Conservation (phyloP, 2,888 invertebrate genomes). For the Netelia virgata region DNA sequence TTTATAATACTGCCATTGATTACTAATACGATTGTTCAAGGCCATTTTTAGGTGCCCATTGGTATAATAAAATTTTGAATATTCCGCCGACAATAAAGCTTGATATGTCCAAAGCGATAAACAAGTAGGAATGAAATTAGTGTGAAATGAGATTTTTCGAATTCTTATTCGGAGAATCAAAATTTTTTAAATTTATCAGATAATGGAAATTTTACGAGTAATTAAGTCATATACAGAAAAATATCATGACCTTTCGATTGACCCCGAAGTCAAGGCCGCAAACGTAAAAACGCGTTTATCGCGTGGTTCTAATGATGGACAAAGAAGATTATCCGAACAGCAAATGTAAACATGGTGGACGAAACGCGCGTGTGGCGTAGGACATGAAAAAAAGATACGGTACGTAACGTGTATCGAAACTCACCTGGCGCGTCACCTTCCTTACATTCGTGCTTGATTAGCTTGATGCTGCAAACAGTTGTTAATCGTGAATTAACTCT, state of each 20-base stretch:
- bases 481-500: constrained; percentile 83
- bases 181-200: not conserved
- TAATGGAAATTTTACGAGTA: not conserved
- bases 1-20: too few relatives aligned
- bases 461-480: constrained; percentile 84
- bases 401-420: constrained; percentile 46
- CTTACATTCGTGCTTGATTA: constrained; percentile 84
- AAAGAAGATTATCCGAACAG: constrained; percentile 15
- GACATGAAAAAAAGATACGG: constrained; percentile 6
- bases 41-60: too few relatives aligned
- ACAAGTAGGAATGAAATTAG: too few relatives aligned
- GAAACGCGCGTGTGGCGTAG: constrained; percentile 34
- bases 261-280: not conserved
- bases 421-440: constrained; percentile 83
- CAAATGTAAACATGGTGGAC: constrained; percentile 60
- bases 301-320: not conserved
- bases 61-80: too few relatives aligned
- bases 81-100: too few relatives aligned
- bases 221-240: not conserved
- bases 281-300: constrained; percentile 8
- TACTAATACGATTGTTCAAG: too few relatives aligned
- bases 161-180: not conserved
- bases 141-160: not conserved
- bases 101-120: not conserved
- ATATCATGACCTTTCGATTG: not conserved